Base-by-base conservation (phyloP, 2,113 vertebrate genomes). In the Leucopsar rothschildi region DNA sequence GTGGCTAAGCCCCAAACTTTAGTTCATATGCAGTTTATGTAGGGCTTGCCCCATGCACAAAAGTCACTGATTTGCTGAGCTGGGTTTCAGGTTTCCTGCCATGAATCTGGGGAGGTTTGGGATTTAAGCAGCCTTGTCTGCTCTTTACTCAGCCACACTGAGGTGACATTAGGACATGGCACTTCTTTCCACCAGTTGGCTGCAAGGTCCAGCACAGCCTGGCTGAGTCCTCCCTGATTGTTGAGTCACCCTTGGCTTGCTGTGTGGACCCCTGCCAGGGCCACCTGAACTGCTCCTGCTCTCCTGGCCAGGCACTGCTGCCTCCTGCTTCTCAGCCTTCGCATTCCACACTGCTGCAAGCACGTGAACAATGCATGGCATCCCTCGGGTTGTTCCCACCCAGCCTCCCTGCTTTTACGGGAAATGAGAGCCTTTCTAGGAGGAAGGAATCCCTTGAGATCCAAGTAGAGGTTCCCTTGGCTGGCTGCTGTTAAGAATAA, bases 381-480 rank as follows among this genome's bases (percentile, higher is more conserved):
- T 96, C 73, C 84, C 72, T 50, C 9, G 17, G 47, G 47, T n/a
- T 82, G 57, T 84, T 91, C 81, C 65, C 95, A 82, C 61, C 56
- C 3, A 10, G 33, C 44, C 64, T 91, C 72, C 65, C 45, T 0
- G 1, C 33, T 78, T 86, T 88, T 88, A 86, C 86, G 81, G 80
- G 75, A 90, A 92, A 42, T 60, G 25, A 93, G 49, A 79, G 53
- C 15, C 49, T 89, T 91, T 69, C n/a, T 78, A 1, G 2, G 73
- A 82, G 35, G 81, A 95, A 76, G 86, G 95, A 95, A 93, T 93
- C 94, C 84, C 83, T 69, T 63, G 77, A 92, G 86, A 92, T 83
- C 49, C 69, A 37, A 24, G 40, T 1, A 72, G 83, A 93, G 72
- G 61, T 89, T 94, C 55, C 73, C 63, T 89, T 16, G 25, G 33